Evolutionary conservation across 2,113 vertebrate species (phyloP).

Genomic region (Kryptolebias marmoratus): DNA sequence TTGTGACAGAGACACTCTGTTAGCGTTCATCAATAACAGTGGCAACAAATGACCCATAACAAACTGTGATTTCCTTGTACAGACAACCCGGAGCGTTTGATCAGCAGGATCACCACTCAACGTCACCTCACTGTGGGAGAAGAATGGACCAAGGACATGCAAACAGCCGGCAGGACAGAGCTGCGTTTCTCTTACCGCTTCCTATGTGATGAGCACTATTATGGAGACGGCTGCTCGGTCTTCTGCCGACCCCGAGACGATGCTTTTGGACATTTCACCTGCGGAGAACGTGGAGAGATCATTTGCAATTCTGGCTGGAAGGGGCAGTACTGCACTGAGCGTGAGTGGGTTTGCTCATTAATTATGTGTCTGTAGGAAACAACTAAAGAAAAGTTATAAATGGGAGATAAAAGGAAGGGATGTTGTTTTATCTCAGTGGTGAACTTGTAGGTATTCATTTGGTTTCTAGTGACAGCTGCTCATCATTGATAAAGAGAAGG

Average conservation of each 20-base stretch:
- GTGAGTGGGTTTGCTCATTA: slow-evolving; percentile 81
- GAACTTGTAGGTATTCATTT: slow-evolving; percentile 1
- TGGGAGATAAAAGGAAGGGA: not conserved
- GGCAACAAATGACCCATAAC: not conserved
- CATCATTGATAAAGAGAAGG: slow-evolving; percentile 7
- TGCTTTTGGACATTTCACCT: slow-evolving; percentile 96
- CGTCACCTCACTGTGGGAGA: slow-evolving; percentile 94
- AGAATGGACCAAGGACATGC: slow-evolving; percentile 96
- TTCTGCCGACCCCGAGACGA: slow-evolving; percentile 96
- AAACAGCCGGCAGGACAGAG: slow-evolving; percentile 89
- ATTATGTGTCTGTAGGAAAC: not conserved
- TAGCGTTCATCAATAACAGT: not conserved
- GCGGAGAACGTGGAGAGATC: slow-evolving; percentile 94
- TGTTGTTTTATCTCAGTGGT: not conserved
- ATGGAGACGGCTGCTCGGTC: slow-evolving; percentile 95
- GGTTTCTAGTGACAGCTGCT: slow-evolving; percentile 20
- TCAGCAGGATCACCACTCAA: slow-evolving; percentile 95
- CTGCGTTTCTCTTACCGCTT: slow-evolving; percentile 98
- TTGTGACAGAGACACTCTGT: not conserved
- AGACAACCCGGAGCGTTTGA: slow-evolving; percentile 94
- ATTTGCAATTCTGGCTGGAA: slow-evolving; percentile 97
- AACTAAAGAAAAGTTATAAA: slow-evolving; percentile 7
- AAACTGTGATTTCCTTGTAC: slow-evolving; percentile 31
- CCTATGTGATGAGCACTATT: slow-evolving; percentile 95
- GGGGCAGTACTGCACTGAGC: slow-evolving; percentile 95